Evolutionary conservation across 2,888 invertebrate genomes (phyloP).

Genomic region (Pseudolycoriella hygida): DNA sequence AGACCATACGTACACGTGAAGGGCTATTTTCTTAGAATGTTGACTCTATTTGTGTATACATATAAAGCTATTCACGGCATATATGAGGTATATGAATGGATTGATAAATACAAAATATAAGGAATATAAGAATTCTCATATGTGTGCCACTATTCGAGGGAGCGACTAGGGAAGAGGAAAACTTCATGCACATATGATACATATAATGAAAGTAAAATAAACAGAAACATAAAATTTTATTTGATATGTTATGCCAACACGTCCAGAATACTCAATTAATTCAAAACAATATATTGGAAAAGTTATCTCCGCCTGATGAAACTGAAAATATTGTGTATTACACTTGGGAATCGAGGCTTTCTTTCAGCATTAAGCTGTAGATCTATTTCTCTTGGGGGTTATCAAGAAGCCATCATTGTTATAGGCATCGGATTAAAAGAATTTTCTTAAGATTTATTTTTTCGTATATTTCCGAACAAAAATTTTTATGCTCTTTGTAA

Average conservation of each 20-base stretch:
- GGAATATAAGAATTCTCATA: no score
- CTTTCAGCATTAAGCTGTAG: not conserved
- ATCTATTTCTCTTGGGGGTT: not conserved
- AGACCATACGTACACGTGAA: no score
- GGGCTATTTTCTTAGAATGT: no score
- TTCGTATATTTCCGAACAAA: no score
- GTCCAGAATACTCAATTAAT: constrained; percentile 1
- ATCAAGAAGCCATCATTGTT: not conserved
- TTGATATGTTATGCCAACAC: constrained; percentile 1
- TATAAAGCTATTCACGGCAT: no score
- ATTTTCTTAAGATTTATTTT: not conserved
- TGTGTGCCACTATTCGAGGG: no score
- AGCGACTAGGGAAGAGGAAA: no score
- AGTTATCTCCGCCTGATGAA: not conserved
- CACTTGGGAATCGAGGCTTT: not conserved
- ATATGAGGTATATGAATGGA: no score
- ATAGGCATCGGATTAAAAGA: not conserved
- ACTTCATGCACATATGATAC: no score
- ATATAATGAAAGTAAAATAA: constrained; percentile 1
- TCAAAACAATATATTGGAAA: not conserved
- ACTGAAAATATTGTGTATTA: constrained; percentile 1
- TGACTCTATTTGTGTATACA: no score
- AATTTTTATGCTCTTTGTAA: no score
- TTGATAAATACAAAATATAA: no score
- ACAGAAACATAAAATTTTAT: constrained; percentile 1